Percentiles rank a stretch among this genome's conserved stretches.
These are phyloP conservation scores for Mus caroli DNA, from an alignment of 2,797 vertebrate genomes.

Conservation along the genomic window DNA sequence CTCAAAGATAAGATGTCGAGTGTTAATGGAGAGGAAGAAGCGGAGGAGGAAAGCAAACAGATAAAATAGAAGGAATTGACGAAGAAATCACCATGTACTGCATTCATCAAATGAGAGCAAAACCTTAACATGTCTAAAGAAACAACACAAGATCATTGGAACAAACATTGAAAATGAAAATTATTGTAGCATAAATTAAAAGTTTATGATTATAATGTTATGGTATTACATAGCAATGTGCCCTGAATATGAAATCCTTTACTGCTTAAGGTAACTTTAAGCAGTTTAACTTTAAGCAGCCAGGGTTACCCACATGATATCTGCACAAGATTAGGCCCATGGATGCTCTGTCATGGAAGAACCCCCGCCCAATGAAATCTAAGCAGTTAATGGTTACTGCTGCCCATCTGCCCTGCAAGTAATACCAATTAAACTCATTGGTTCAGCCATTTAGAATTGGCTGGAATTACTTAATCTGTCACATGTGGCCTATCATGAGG, in stretches of 20 bases:
- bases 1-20: conserved; percentile 20
- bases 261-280: too few species aligned
- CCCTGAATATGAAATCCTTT: not conserved
- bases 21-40: not conserved
- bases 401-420: not conserved
- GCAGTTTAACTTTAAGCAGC: not conserved
- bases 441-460: not conserved
- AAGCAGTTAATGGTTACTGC: not conserved
- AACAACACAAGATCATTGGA: not conserved
- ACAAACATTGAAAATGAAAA: not conserved
- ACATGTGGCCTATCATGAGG: not conserved
- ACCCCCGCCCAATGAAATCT: not conserved
- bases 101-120: conserved; percentile 23
- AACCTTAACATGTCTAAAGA: not conserved
- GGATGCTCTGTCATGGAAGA: not conserved
- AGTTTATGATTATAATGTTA: conserved; percentile 25
- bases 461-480: not conserved
- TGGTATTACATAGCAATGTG: not conserved
- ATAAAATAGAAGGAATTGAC: not conserved
- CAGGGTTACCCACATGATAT: not conserved
- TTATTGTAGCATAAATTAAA: not conserved
- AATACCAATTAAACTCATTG: not conserved
- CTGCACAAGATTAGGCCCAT: not conserved
- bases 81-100: not conserved
- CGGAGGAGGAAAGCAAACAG: not conserved